Conservation (phyloP, 2,797 vertebrate genomes). For the Melanotaenia maccullochi region DNA sequence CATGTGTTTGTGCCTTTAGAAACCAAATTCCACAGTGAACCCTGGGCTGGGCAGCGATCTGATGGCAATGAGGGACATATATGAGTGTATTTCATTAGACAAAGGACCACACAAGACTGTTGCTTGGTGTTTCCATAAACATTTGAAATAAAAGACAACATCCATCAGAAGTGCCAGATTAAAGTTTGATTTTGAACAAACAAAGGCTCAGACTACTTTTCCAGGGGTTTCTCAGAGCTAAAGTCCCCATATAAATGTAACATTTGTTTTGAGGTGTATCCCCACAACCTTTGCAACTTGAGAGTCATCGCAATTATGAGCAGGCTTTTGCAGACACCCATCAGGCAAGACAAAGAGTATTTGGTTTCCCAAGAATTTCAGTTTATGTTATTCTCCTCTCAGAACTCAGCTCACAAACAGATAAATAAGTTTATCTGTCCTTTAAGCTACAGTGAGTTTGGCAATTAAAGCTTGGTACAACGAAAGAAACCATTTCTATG, state of each 20-base stretch:
- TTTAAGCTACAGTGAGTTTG: slow-evolving; percentile 37
- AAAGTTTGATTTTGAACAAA: slow-evolving; percentile 75
- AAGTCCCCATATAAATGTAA: slow-evolving; percentile 46
- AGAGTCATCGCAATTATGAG: slow-evolving; percentile 37
- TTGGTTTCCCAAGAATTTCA: slow-evolving; percentile 28
- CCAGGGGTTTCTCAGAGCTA: slow-evolving; percentile 40
- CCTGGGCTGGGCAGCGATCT: slow-evolving; percentile 56
- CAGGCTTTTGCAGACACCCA: slow-evolving; percentile 27
- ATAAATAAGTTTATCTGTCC: slow-evolving; percentile 38
- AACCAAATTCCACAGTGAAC: slow-evolving; percentile 44
- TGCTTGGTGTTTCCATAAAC: slow-evolving; percentile 76
- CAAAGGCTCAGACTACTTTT: slow-evolving; percentile 62
- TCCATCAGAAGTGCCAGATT: slow-evolving; percentile 75
- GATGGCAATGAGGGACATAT: slow-evolving; percentile 48
- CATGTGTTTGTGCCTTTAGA: slow-evolving; percentile 31
- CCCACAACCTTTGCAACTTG: slow-evolving; percentile 33
- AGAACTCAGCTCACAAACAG: slow-evolving; percentile 38
- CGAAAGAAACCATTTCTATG: slow-evolving; percentile 49
- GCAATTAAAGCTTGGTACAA: slow-evolving; percentile 32
- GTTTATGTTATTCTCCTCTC: slow-evolving; percentile 39
- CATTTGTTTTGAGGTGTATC: slow-evolving; percentile 56
- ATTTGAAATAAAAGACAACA: slow-evolving; percentile 76
- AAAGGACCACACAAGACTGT: slow-evolving; percentile 80
- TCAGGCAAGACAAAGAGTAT: slow-evolving; percentile 7
- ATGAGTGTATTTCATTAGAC: slow-evolving; percentile 73